Percentiles rank a stretch among this genome's conserved stretches.
Conservation (phyloP, 2,888 invertebrate species). For the Nomada fucata region DNA sequence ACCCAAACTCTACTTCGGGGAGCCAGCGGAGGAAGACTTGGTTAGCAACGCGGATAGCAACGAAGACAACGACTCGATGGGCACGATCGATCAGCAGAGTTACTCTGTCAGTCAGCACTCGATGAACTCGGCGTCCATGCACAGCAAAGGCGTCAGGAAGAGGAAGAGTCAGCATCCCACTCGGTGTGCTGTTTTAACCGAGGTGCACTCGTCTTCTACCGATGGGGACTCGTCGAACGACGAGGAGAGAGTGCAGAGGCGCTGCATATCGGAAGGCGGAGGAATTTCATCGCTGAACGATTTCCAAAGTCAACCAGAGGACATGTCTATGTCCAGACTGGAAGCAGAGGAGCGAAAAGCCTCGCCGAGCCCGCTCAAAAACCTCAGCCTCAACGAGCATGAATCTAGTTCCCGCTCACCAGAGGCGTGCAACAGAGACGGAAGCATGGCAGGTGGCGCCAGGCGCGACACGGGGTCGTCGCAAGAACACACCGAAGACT, state of each 20-base stretch:
- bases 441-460: background rate
- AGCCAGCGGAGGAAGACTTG: constrained; percentile 86
- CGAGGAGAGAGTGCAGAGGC: constrained; percentile 74
- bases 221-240: constrained; percentile 88
- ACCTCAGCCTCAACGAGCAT: constrained; percentile 64
- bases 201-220: constrained; percentile 86
- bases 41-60: constrained; percentile 88
- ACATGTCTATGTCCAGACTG: constrained; percentile 83
- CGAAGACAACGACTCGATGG: constrained; percentile 84
- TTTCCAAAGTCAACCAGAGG: constrained; percentile 83
- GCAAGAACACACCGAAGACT: constrained; percentile 65
- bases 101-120: constrained; percentile 76
- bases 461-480: constrained; percentile 40
- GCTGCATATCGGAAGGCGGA: constrained; percentile 54
- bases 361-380: constrained; percentile 74
- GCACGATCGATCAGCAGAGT: constrained; percentile 77
- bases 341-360: constrained; percentile 79
- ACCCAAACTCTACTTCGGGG: constrained; percentile 86
- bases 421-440: constrained; percentile 56
- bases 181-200: constrained; percentile 88
- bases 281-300: constrained; percentile 64
- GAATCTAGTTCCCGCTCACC: constrained; percentile 75
- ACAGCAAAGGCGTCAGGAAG: constrained; percentile 87
- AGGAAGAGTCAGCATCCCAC: constrained; percentile 95
- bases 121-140: constrained; percentile 74